Percentiles rank a stretch among this genome's conserved stretches.
These are phyloP conservation scores for Mormyrus lacerda DNA, from an alignment of 2,113 vertebrate species.

Conservation along the genomic window DNA sequence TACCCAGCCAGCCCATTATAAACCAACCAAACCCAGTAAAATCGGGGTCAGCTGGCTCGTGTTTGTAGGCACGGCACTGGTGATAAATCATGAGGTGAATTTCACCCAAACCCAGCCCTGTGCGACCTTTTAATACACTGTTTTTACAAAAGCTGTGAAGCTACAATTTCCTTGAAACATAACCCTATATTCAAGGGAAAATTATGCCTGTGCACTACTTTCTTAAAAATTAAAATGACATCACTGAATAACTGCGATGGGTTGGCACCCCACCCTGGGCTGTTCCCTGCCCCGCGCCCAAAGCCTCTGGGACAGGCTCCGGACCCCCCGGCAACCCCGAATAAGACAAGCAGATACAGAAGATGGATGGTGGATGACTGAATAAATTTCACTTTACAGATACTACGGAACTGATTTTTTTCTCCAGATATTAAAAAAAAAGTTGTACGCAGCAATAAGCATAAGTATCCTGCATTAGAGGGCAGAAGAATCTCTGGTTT, in stretches of 20 bases:
- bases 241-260: neutral
- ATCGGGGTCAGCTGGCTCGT: neutral
- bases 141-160: neutral
- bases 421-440: neutral
- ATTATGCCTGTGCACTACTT: neutral
- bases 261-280: no score
- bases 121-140: neutral
- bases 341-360: no score
- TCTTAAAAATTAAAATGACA: neutral
- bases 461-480: neutral
- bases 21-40: neutral
- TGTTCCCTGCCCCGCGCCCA: no score
- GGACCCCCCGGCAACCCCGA: no score
- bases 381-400: neutral
- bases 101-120: neutral
- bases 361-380: no score
- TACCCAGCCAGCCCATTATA: neutral
- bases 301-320: no score
- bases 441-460: neutral
- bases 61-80: neutral
- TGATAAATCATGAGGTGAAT: neutral
- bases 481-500: neutral
- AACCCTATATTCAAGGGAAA: neutral
- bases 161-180: neutral
- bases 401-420: neutral